phyloP scores from a whole-genome alignment of 2,888 invertebrate species.

The Ectemnius cavifrons region DNA sequence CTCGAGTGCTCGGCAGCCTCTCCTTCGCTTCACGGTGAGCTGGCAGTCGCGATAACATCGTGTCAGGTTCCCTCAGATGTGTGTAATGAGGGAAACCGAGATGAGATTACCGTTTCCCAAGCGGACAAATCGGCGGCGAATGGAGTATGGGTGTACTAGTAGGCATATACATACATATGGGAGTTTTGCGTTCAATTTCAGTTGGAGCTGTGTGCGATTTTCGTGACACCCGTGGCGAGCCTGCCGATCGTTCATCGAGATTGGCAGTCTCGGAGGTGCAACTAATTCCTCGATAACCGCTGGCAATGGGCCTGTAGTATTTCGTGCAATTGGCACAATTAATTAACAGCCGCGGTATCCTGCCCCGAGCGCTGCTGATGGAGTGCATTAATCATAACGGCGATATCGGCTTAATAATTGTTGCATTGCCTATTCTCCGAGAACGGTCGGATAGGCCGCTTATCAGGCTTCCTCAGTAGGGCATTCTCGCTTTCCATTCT shows the following conservation, averaged over 20 bases:
- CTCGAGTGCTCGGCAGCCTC: slow-evolving; percentile 10
- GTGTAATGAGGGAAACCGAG: slow-evolving; percentile 28
- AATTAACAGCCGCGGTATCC: slow-evolving; percentile 54
- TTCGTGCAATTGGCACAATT: slow-evolving; percentile 34
- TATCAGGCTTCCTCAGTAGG: no score
- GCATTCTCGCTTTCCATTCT: no score
- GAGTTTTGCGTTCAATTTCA: no score
- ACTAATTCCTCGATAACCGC: slow-evolving; percentile 7
- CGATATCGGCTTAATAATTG: slow-evolving; percentile 49
- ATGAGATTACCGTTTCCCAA: slow-evolving; percentile 34
- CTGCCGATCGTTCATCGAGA: slow-evolving; percentile 21
- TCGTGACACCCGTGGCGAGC: slow-evolving; percentile 28
- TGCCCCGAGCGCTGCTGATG: slow-evolving; percentile 22
- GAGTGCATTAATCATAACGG: slow-evolving; percentile 45
- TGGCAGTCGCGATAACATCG: slow-evolving; percentile 18
- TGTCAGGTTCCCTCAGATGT: slow-evolving; percentile 5
- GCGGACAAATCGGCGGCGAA: slow-evolving; percentile 26
- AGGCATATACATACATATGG: no score
- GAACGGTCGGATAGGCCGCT: background rate
- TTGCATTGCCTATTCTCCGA: slow-evolving; percentile 40
- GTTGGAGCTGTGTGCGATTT: background rate
- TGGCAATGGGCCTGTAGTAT: slow-evolving; percentile 37
- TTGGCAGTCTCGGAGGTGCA: slow-evolving; percentile 2
- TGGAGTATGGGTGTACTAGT: no score
- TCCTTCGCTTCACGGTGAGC: background rate